Evolutionary conservation across 2,797 vertebrate species (phyloP), one percentile per base, ranked within the genome.

Genomic region (Lateolabrax maculatus): DNA sequence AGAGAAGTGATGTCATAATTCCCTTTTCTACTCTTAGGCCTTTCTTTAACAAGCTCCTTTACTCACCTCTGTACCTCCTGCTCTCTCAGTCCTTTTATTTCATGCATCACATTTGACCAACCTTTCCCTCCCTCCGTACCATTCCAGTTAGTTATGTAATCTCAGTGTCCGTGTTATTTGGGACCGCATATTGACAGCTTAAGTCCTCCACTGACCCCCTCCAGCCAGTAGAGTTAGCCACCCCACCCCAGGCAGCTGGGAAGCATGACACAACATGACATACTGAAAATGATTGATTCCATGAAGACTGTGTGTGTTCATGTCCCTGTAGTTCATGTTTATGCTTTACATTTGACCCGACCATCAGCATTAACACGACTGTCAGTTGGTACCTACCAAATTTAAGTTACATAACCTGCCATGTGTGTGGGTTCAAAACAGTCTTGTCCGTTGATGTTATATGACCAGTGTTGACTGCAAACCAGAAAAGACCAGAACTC

Each of bases 381-480:
- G 75, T 83, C 73, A 80, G 64, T 68, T 80, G 86, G 72, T 81
- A 88, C 75, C 86, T 71, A 83, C 67, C 80, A 81, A 84, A 86
- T 78, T 86, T 84, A 76, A 70, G 76, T 93, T 93, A 88, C 80
- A 85, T 92, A 94, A 94, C 77, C 44, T 51, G 77, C 66, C 71
- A 79, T 91, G 85, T 92, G 90, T 90, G 89, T 85, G 75, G 79
- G 75, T 79, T 93, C 82, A 90, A 89, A 91, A 91, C 90, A 92
- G 71, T 80, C 85, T 74, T 70, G 72, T 89, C 89, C 91, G 88
- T 69, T 90, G 91, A 86, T 91, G 87, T 93, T 90, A 91, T 82
- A 80, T 89, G 89, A 89, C 72, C 85, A 64, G 74, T 91, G 87
- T 92, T 93, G 91, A 93, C 88, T 81, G 80, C 80, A 87, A 92